Base-by-base conservation (phyloP, 1,140 invertebrate genomes). In the Stegodyphus mimosarum region DNA sequence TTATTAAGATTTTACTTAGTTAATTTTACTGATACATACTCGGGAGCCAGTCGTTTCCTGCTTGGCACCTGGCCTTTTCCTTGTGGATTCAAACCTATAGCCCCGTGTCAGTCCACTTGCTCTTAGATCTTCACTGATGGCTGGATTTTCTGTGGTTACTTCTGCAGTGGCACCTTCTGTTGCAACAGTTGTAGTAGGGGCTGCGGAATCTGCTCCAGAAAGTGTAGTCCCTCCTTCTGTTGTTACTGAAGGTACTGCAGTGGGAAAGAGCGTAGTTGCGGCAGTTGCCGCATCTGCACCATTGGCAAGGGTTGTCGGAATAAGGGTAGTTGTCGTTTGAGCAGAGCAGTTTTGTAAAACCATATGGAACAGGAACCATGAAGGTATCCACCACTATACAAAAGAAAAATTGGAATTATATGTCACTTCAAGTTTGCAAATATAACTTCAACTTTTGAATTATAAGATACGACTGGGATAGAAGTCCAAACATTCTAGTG, bases 41-140 rank as follows among this genome's bases (percentile, higher is more conserved):
- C 33, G 33, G 3, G 33, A 3, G 33, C 33, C 33, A 33, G 33
- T 3, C 1, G 66, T 51, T 70, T 84, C 72, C 11, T 75, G 73
- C 17, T 84, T 84, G 6, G 72, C 72, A 55, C 11, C 13, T 7
- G 81, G 81, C 49, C 49, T 74, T 9, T 53, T 84, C 60, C 81
- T 70, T 1, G 71, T 74, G 13, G 81, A 83, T 60, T 83, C 81
- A 50, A 83, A 84, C n/a, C 69, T 51, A 49, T 80, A 80, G 2
- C 67, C 67, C 66, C 67, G 17, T 1, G 52, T 52, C 6, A 67
- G 15, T n/a, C 67, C 67, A n/a, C 66, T 71, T 2, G 79, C 55
- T 13, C 78, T 60, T 2, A 80, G 11, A 9, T 55, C 80, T 2
- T 83, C 72, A n/a, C 74, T 83, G 63, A 55, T 74, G 11, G 72